A percentile compares a stretch with the other conserved stretches of the same genome.
These are phyloP conservation scores for Agonum fuliginosum DNA, from an alignment of 2,888 invertebrate species.

Conservation along the genomic window DNA sequence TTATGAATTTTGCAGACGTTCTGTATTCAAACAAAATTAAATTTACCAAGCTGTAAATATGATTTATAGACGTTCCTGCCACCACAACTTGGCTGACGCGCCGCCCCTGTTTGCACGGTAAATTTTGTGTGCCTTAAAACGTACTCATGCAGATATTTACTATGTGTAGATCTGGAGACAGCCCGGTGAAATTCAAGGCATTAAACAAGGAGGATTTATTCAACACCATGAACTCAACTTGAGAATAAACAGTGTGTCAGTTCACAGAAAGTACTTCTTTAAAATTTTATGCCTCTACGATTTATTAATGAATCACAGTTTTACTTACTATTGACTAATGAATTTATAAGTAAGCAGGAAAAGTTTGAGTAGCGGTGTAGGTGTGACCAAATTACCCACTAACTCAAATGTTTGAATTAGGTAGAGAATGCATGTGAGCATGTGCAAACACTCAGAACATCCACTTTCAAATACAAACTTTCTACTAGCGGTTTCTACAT, in stretches of 20 bases:
- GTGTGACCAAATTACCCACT: constrained; percentile 2
- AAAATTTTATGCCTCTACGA: constrained; percentile 23
- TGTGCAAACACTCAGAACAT: neutral
- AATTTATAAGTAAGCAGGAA: constrained; percentile 27
- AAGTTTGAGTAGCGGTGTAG: constrained; percentile 17
- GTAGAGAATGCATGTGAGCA: constrained; percentile 8
- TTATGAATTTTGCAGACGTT: constrained; percentile 51
- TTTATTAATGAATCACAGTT: constrained; percentile 43
- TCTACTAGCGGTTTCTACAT: too few species aligned
- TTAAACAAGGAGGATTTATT: constrained; percentile 54
- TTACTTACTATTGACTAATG: constrained; percentile 24
- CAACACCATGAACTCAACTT: constrained; percentile 52
- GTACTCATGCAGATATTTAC: constrained; percentile 53
- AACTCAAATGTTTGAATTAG: constrained; percentile 1
- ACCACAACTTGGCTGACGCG: neutral
- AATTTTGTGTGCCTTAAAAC: constrained; percentile 52
- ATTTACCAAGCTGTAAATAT: constrained; percentile 55
- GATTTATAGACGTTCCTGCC: constrained; percentile 46
- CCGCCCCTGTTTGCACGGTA: constrained; percentile 45
- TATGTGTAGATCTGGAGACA: constrained; percentile 19
- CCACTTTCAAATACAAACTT: too few species aligned
- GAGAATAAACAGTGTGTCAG: constrained; percentile 44
- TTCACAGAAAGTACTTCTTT: constrained; percentile 21
- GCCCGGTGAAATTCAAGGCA: constrained; percentile 47
- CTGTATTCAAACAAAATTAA: constrained; percentile 55